phyloP scores from a whole-genome alignment of 2,797 vertebrate species.

The Numenius phaeopus region DNA sequence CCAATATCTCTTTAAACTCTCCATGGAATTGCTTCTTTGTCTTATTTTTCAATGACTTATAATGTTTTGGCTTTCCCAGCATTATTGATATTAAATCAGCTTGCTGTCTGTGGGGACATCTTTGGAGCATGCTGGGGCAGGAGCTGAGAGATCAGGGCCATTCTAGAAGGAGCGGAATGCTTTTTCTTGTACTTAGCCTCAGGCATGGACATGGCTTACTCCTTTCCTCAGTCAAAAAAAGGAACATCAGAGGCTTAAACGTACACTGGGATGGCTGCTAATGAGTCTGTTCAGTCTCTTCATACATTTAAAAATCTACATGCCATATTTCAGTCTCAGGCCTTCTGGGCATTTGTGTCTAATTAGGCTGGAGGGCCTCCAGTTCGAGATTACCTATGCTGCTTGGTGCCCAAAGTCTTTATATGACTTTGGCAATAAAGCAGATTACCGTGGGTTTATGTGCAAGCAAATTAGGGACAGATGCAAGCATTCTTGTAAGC shows the following conservation, averaged over 20 bases:
- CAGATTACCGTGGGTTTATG: background rate
- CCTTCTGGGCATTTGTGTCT: slow-evolving; percentile 11
- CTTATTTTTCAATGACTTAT: background rate
- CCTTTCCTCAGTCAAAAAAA: background rate
- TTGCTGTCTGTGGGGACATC: background rate
- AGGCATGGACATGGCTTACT: background rate
- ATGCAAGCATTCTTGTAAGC: slow-evolving; percentile 38
- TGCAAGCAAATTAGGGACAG: slow-evolving; percentile 48
- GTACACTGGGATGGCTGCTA: background rate
- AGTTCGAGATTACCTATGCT: slow-evolving; percentile 51
- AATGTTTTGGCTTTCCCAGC: background rate
- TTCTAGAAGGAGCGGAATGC: background rate
- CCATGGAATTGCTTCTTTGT: background rate
- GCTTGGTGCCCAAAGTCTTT: slow-evolving; percentile 33
- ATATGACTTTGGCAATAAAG: slow-evolving; percentile 36
- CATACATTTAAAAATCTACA: slow-evolving; percentile 16
- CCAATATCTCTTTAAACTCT: background rate
- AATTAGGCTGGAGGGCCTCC: slow-evolving; percentile 57
- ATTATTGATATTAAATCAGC: background rate
- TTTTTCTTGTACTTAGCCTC: slow-evolving; percentile 31
- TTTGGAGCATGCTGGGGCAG: background rate
- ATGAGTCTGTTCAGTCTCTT: slow-evolving; percentile 28
- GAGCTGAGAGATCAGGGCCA: accelerated
- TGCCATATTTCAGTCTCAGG: background rate
- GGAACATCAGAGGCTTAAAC: background rate